Evolutionary conservation across 2,888 invertebrate genomes (phyloP), one percentile per base, ranked within the genome.

Genomic region (Caenorhabditis uteleia): DNA sequence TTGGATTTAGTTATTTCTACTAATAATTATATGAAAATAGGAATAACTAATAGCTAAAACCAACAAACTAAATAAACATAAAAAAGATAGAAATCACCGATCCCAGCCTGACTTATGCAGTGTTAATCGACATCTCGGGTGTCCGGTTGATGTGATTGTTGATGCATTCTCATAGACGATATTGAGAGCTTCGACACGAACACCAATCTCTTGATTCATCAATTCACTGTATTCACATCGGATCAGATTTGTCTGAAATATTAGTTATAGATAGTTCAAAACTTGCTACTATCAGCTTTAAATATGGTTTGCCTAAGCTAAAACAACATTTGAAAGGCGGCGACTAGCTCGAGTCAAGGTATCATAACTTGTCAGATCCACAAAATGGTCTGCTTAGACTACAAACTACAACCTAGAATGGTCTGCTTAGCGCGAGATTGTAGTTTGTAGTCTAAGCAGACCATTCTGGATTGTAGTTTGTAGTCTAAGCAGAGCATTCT

Each of bases 61-160:
- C n/a, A n/a, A n/a, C n/a, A 2, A 2, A 31, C 21, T 25, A n/a
- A 23, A 12, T 16, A 25, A 48, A 25, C 16, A 25, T 16, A 16
- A 25, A 48, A 38, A 21, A 40, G 40, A 7, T 8, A n/a, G n/a
- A 12, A 14, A 27, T 14, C 36, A 64, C 62, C 62, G 56, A 49
- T 64, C 62, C 57, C 53, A 64, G 43, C 42, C 56, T 46, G 58
- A 65, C 65, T 60, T 68, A 49, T 71, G 68, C 27, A 68, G 26
- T 34, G 68, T 68, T 12, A 71, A 39, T 6, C 56, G 50, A 34
- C 70, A 71, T 33, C 55, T 39, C 16, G 65, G 59, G 20, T 59
- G 58, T 18, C 54, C 54, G 6, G 53, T 58, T 3, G 58, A 42
- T 1, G 64, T 64, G 27, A 54, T 39, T 2, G 44, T 64, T 3